Conservation (phyloP, 2,888 invertebrate genomes). For the Erebia palarica region DNA sequence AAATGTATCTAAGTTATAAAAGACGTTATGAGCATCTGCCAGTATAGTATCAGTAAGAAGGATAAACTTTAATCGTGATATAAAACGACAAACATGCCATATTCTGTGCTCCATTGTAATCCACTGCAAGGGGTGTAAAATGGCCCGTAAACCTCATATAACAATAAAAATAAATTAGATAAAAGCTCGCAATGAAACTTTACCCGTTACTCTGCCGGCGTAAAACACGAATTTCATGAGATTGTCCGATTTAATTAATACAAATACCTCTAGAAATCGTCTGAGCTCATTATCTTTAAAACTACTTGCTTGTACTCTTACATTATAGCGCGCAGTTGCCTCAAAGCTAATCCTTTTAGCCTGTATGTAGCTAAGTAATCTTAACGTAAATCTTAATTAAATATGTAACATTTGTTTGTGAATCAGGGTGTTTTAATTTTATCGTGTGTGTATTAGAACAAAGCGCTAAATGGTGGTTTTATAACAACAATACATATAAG, state of each 20-base stretch:
- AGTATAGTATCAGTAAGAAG: constrained; percentile 8
- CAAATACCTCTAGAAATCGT: constrained; percentile 58
- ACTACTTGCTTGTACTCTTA: constrained; percentile 32
- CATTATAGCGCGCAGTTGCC: constrained; percentile 17
- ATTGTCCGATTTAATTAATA: constrained; percentile 74
- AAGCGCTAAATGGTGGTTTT: neutral
- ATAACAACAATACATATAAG: neutral
- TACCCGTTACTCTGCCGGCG: constrained; percentile 65
- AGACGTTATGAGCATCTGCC: constrained; percentile 6
- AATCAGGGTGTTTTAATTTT: constrained; percentile 28
- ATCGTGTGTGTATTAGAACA: constrained; percentile 38
- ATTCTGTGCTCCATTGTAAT: constrained; percentile 53
- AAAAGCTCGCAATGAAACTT: constrained; percentile 79
- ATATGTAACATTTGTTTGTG: constrained; percentile 28
- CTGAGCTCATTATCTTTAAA: constrained; percentile 44
- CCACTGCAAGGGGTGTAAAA: constrained; percentile 67
- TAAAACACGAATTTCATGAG: constrained; percentile 71
- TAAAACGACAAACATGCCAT: constrained; percentile 34
- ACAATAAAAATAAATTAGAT: constrained; percentile 80
- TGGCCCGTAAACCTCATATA: constrained; percentile 71
- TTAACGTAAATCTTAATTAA: constrained; percentile 34
- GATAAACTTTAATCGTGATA: constrained; percentile 22
- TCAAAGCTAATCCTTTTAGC: constrained; percentile 34
- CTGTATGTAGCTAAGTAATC: constrained; percentile 30
- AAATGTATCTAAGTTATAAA: neutral